Conservation (phyloP, 2,797 vertebrate species). For the Argya squamiceps region DNA sequence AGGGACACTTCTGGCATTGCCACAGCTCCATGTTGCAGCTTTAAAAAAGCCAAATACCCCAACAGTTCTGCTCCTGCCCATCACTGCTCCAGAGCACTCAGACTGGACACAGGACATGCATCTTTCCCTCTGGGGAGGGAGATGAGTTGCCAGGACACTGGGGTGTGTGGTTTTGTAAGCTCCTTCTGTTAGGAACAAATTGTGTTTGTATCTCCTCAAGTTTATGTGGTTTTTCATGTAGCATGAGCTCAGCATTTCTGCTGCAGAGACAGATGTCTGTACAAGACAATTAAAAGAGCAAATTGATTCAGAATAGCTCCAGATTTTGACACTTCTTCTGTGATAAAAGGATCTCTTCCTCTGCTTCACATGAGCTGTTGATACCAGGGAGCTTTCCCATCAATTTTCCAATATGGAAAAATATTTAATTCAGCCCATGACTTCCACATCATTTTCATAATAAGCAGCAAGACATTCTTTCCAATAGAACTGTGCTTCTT, state of each 20-base stretch:
- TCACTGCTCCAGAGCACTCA: background rate
- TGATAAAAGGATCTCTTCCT: background rate
- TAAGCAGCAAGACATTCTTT: background rate
- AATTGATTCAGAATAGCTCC: background rate
- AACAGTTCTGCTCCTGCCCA: background rate
- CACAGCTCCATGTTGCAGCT: background rate
- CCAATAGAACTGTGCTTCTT: background rate
- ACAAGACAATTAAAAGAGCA: background rate
- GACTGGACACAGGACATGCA: background rate
- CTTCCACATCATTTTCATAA: background rate
- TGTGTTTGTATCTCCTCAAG: background rate
- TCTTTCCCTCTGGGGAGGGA: background rate
- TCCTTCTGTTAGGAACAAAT: background rate
- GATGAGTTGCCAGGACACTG: background rate
- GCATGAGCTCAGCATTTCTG: background rate
- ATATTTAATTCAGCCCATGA: background rate
- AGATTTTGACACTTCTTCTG: background rate
- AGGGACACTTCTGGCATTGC: background rate
- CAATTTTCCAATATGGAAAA: background rate
- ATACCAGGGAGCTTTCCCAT: background rate
- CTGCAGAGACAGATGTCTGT: background rate
- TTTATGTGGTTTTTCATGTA: background rate
- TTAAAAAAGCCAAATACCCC: background rate
- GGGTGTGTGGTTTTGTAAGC: background rate
- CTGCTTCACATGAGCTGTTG: background rate